Evolutionary conservation across 2,113 vertebrate species (phyloP), one percentile per base, ranked within the genome.

Genomic region (Syrmaticus mikado): DNA sequence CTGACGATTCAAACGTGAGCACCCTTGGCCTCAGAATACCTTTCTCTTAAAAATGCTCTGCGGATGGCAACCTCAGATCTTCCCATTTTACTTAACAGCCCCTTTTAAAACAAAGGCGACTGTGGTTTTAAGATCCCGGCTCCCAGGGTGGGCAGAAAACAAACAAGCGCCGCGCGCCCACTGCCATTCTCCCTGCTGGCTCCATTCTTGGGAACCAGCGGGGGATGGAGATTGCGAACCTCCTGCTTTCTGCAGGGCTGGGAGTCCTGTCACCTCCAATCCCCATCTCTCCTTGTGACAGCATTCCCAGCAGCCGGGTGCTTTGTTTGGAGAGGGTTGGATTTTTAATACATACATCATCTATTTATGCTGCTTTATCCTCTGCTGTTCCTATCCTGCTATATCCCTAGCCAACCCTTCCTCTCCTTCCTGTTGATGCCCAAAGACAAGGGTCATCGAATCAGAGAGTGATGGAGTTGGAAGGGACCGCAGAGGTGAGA

Each of bases 131-230:
- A 95, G 79, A 91, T 68, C 76, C 72, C 40, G 61, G 46, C 95
- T 93, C 93, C 90, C 48, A 40, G 80, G 96, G 95, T 93, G 93
- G 95, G 53, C 94, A 95, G 82, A 94, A 97, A 95, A 96, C 93
- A 95, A 95, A 94, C 91, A 45, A 71, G 85, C n/a, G 10, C 80
- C 3, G 16, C 1, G 4, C 76, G 66, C 93, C 43, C 0, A 0
- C 82, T 30, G 19, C 67, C 87, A 62, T 65, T 94, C 73, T 96
- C 91, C 95, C 91, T 75, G 95, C 96, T 94, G 93, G 72, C 93
- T 94, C 93, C 87, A 78, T 95, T 94, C 94, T 93, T 88, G 91
- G 79, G 65, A 96, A 61, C 40, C 96, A 94, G 96, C 82, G 0
- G 96, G 96, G 62, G 87, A 91, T 73, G 89, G 79, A 91, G 82